Evolutionary conservation across 2,888 invertebrate genomes (phyloP), one percentile per base, ranked within the genome.

Genomic region (Plebejus anna): DNA sequence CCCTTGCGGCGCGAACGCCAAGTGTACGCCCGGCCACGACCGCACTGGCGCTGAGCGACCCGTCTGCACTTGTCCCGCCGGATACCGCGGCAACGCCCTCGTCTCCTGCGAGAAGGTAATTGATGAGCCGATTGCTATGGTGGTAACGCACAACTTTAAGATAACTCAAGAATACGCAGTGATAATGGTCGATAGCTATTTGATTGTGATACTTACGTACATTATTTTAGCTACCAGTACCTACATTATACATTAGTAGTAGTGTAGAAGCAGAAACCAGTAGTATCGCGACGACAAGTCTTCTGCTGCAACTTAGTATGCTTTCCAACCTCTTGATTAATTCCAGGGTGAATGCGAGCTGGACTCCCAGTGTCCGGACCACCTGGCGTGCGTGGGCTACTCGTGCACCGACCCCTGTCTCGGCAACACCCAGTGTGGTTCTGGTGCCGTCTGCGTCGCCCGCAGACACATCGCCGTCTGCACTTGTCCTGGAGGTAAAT

Each of bases 11-110:
- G 90, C 90, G 16, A 96, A 96, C 84, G 96, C 97, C 1, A 94
- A 96, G 79, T 98, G 98, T 84, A 96, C 96, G 28, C 97, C 98
- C 0, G 98, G 98, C 3, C 96, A 96, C 85, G 98, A 98, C 87
- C 96, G 96, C 78, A 96, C 96, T 6, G 97, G 97, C 70, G 96
- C 96, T 76, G 97, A 98, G 83, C 94, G 98, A 5, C 97, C 98
- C 6, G 97, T 98, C 71, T 98, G 98, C 86, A 97, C 97, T 11
- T 98, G 98, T 84, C 95, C 96, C 16, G 90, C 95, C 4, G 97
- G 97, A 71, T 96, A 96, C 86, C 95, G 96, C 75, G 97, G 97
- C 51, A 97, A 97, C 85, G 96, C 97, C 1, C 90, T 97, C 57
- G 90, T 94, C 6, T 92, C 95, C 81, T 98, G 98, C 86, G 94